phyloP scores from a whole-genome alignment of 2,797 vertebrate genomes.

The Myiotriccus ornatus region DNA sequence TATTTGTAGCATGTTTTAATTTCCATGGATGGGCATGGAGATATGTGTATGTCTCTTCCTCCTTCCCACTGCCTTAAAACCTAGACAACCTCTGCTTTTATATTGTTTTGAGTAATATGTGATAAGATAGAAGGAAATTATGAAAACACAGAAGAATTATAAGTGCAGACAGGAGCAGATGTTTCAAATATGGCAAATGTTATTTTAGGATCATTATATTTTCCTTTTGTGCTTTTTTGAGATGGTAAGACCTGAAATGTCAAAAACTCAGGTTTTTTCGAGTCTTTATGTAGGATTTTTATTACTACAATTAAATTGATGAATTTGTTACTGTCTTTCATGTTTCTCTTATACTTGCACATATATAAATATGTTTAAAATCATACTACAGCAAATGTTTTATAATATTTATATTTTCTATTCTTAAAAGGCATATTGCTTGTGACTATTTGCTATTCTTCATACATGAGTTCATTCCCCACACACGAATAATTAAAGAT shows the following conservation, averaged over 20 bases:
- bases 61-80: not conserved
- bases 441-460: not conserved
- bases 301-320: not conserved
- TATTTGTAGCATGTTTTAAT: not conserved
- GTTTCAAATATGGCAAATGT: conserved; percentile 13
- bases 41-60: not conserved
- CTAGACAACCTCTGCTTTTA: not conserved
- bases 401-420: not conserved
- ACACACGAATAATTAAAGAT: fast-evolving
- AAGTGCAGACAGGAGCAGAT: conserved; percentile 21
- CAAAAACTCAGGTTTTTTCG: fast-evolving
- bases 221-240: not conserved
- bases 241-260: not conserved
- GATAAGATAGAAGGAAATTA: not conserved
- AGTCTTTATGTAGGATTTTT: not conserved
- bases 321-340: not conserved
- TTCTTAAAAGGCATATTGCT: not conserved
- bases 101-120: not conserved
- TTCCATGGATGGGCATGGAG: not conserved
- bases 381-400: not conserved
- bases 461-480: not conserved
- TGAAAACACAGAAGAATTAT: not conserved
- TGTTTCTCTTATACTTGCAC: not conserved
- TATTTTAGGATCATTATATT: conserved; percentile 15
- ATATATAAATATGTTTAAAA: not conserved